Evolutionary conservation across 1,140 invertebrate species (phyloP).

Genomic region (Drosophila sp.): DNA sequence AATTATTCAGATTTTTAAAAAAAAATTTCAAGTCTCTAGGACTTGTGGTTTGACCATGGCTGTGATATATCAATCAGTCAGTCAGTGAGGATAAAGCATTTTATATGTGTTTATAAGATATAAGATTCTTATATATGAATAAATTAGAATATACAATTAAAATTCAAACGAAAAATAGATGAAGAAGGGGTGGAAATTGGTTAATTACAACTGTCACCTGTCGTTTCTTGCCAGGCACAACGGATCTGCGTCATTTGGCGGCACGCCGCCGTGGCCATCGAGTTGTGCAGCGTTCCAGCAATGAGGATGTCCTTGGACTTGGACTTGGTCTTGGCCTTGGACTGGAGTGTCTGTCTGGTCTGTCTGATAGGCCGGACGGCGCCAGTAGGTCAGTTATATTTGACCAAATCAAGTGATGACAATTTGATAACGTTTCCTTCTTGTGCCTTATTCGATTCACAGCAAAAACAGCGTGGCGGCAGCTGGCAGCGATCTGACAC

Average conservation of each 20-base stretch:
- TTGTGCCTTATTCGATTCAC: not conserved
- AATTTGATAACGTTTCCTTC: not conserved
- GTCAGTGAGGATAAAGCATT: too few relatives aligned
- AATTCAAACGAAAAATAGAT: too few relatives aligned
- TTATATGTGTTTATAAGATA: too few relatives aligned
- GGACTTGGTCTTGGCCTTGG: constrained; percentile 29
- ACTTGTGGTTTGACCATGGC: too few relatives aligned
- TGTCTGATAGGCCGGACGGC: constrained; percentile 57
- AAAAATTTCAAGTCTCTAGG: too few relatives aligned
- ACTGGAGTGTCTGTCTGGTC: constrained; percentile 23
- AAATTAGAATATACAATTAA: too few relatives aligned
- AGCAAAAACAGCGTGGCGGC: constrained; percentile 58
- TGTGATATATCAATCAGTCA: too few relatives aligned
- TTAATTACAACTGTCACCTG: not conserved
- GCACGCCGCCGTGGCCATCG: constrained; percentile 63
- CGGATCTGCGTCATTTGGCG: constrained; percentile 73
- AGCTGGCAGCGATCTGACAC: constrained; percentile 86
- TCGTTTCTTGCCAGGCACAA: constrained; percentile 57
- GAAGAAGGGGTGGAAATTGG: too few relatives aligned
- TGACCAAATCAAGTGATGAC: not conserved
- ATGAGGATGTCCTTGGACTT: constrained; percentile 50
- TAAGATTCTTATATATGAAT: too few relatives aligned
- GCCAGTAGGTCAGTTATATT: constrained; percentile 49
- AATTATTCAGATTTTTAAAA: too few relatives aligned
- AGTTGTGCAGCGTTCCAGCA: constrained; percentile 50